Percentiles rank a stretch among this genome's conserved stretches.
Conservation (phyloP, 2,113 vertebrate genomes). For the Sclerurus mexicanus region DNA sequence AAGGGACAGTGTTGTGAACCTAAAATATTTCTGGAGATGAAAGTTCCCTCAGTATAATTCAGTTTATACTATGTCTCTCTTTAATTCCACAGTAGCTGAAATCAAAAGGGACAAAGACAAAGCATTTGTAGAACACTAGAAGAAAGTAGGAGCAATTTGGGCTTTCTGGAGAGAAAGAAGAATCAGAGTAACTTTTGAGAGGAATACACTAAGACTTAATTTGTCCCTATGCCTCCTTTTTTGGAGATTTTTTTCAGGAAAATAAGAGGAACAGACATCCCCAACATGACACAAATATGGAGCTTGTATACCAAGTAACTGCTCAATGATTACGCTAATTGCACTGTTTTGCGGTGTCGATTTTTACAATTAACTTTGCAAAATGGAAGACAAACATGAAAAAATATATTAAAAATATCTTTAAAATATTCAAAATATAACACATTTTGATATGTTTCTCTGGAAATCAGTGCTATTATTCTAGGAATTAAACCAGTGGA, state of each 20-base stretch:
- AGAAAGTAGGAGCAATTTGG: background rate
- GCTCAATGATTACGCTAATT: background rate
- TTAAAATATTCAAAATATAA: no score
- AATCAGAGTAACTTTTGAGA: background rate
- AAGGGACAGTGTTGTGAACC: background rate
- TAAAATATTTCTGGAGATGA: background rate
- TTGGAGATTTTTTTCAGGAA: background rate
- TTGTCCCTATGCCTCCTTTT: background rate
- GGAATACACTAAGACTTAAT: background rate
- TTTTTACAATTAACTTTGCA: background rate
- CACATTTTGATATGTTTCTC: background rate
- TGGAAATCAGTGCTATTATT: background rate
- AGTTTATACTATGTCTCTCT: background rate
- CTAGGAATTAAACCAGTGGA: background rate
- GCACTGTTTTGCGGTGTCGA: background rate
- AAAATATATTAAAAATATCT: background rate
- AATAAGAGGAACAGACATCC: background rate
- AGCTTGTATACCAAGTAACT: background rate
- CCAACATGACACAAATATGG: background rate
- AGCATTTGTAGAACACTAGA: background rate
- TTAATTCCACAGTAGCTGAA: background rate
- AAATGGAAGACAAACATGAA: background rate
- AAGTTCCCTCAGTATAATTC: background rate
- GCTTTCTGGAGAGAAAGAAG: background rate
- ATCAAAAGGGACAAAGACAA: background rate